Evolutionary conservation across 92 coral and sea anemone species (phyloP).

Genomic region (Bergia puertoricense): DNA sequence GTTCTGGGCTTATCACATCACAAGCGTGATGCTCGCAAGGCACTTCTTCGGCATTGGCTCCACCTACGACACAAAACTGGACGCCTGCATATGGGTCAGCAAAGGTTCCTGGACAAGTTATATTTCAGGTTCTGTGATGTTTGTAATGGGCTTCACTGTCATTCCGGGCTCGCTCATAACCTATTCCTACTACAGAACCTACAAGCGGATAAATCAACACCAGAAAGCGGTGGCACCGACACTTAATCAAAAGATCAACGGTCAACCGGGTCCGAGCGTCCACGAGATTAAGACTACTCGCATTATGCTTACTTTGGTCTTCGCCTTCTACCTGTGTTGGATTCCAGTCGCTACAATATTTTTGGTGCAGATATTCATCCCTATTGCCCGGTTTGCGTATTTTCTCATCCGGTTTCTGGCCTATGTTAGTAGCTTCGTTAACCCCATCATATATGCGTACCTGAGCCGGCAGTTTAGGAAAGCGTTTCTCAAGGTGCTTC

Average conservation of each 20-base stretch:
- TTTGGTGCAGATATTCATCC: conserved; percentile 30
- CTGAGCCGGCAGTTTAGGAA: conserved; percentile 39
- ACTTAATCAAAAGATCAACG: neutral
- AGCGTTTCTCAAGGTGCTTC: conserved; percentile 7
- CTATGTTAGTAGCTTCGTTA: conserved; percentile 29
- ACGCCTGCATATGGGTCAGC: conserved; percentile 35
- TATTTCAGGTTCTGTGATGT: conserved; percentile 23
- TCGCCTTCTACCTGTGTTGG: conserved; percentile 40
- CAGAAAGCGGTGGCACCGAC: conserved; percentile 7
- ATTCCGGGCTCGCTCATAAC: conserved; percentile 30
- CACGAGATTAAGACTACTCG: conserved; percentile 36
- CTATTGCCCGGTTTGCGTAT: conserved; percentile 5
- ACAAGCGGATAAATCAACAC: conserved; percentile 35
- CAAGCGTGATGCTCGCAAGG: conserved; percentile 24
- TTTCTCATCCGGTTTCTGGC: conserved; percentile 41
- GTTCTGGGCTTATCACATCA: conserved; percentile 37
- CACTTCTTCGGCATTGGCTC: conserved; percentile 41
- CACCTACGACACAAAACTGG: conserved; percentile 14
- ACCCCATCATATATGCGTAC: conserved; percentile 41
- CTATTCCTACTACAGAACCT: conserved; percentile 30
- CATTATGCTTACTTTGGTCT: conserved; percentile 34
- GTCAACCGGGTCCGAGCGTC: conserved; percentile 19
- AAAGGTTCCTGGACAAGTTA: conserved; percentile 3
- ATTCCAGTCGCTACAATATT: conserved; percentile 37
- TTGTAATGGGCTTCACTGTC: conserved; percentile 38